These are phyloP conservation scores for Oedothorax gibbosus DNA, from an alignment of 1,140 invertebrate species.

Conservation along the genomic window DNA sequence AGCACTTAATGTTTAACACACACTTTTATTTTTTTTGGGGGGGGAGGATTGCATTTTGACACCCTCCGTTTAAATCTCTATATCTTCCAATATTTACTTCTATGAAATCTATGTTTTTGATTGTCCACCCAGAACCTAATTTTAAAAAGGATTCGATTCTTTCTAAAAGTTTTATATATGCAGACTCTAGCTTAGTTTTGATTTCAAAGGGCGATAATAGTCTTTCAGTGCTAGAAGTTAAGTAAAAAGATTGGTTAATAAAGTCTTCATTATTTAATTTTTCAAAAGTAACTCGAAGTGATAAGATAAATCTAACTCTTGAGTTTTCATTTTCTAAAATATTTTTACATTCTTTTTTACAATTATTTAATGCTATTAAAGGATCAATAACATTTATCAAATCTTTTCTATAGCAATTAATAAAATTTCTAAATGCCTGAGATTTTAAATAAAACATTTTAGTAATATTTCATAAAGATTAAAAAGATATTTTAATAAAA, in stretches of 20 bases:
- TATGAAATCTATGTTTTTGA: conserved; percentile 24
- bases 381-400: neutral
- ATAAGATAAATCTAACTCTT: conserved; percentile 4
- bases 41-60: neutral
- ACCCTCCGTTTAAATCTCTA: conserved; percentile 7
- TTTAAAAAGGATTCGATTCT: conserved; percentile 16
- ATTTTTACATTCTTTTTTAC: neutral
- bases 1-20: conserved; percentile 14
- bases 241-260: conserved; percentile 10
- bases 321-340: conserved; percentile 8
- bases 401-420: neutral
- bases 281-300: conserved; percentile 11
- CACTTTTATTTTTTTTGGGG: conserved; percentile 24
- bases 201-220: conserved; percentile 1
- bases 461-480: neutral
- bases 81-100: conserved; percentile 27
- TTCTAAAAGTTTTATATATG: neutral
- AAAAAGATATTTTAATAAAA: too few species aligned
- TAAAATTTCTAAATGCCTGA: neutral
- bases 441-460: neutral
- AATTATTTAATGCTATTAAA: conserved; percentile 7
- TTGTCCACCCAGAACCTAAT: conserved; percentile 18
- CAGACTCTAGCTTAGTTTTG: neutral
- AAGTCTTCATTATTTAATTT: neutral
- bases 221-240: conserved; percentile 8